Conservation (phyloP, 2,113 vertebrate species). For the Zapornia atra region DNA sequence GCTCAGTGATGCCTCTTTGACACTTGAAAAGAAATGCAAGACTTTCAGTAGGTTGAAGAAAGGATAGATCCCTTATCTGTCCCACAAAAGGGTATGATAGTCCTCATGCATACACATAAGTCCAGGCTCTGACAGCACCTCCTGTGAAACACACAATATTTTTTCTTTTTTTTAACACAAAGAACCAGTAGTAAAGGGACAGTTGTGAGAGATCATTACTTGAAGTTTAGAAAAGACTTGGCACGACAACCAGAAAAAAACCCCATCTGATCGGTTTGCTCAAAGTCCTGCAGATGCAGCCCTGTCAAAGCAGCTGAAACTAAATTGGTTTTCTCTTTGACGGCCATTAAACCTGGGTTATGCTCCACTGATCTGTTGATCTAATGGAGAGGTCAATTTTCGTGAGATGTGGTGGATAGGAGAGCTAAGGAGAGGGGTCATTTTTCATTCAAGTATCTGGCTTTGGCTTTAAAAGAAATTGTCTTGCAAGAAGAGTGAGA, state of each 20-base stretch:
- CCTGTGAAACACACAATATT: neutral
- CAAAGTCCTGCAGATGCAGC: slow-evolving; percentile 7
- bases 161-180: neutral
- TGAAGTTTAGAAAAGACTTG: slow-evolving; percentile 28
- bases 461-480: slow-evolving; percentile 47
- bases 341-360: slow-evolving; percentile 59
- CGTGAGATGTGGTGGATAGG: slow-evolving; percentile 30
- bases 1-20: neutral
- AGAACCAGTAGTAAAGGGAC: neutral
- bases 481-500: slow-evolving; percentile 47
- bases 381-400: slow-evolving; percentile 73
- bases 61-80: neutral
- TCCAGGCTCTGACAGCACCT: neutral
- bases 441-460: slow-evolving; percentile 63
- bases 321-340: slow-evolving; percentile 66
- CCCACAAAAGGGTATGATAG: neutral
- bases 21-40: neutral
- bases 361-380: slow-evolving; percentile 52
- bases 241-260: neutral
- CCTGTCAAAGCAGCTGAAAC: slow-evolving; percentile 37
- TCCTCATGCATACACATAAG: neutral
- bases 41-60: neutral
- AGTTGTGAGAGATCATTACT: neutral
- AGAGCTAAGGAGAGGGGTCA: slow-evolving; percentile 20
- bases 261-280: neutral